Conservation (phyloP, 2,113 vertebrate species). For the Onychostoma macrolepis region DNA sequence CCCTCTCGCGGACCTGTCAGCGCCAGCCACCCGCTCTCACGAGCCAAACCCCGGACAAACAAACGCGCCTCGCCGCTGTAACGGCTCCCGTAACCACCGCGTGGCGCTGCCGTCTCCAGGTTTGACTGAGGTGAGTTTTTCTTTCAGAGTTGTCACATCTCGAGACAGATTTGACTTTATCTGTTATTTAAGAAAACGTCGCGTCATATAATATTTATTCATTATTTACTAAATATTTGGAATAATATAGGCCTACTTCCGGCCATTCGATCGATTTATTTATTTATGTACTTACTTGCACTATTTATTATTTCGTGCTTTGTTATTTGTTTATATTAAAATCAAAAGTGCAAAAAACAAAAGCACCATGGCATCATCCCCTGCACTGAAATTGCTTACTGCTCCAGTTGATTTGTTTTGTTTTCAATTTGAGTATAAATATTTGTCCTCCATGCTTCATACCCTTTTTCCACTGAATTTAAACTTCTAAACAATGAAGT, state of each 20-base stretch:
- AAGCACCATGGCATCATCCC: not conserved
- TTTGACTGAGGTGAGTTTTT: not conserved
- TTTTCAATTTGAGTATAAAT: not conserved
- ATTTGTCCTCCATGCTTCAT: not conserved
- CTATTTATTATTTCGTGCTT: not conserved
- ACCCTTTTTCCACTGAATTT: not conserved
- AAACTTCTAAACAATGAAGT: not conserved
- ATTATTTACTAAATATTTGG: not conserved
- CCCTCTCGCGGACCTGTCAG: constrained; percentile 45
- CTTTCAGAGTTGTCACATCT: not conserved
- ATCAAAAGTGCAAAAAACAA: not conserved
- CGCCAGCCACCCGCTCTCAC: constrained; percentile 55
- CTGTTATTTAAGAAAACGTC: not conserved
- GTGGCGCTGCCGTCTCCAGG: constrained; percentile 54
- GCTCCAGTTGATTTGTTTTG: not conserved
- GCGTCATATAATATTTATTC: not conserved
- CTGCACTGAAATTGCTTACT: not conserved
- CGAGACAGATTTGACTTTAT: no score
- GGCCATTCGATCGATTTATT: no score
- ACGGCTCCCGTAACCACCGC: constrained; percentile 45
- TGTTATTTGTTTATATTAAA: not conserved
- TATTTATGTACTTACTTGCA: not conserved
- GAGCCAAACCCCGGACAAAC: constrained; percentile 62
- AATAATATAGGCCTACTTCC: not conserved
- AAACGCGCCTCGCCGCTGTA: constrained; percentile 55